These are phyloP conservation scores for Bovichtus variegatus DNA, from an alignment of 2,797 vertebrate species.

Conservation along the genomic window DNA sequence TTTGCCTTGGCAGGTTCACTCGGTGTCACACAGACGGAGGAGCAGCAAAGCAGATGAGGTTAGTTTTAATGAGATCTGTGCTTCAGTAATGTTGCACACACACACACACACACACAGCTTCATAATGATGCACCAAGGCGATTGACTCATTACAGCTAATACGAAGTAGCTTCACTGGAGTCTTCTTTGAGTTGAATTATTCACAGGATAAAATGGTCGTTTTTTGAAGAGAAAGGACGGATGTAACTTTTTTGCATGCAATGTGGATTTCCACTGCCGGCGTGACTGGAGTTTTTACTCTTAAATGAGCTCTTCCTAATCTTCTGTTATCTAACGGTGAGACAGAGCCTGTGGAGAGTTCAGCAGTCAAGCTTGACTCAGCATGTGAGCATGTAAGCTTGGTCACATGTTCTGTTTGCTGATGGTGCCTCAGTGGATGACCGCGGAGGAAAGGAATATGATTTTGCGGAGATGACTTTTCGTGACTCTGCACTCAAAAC, in stretches of 20 bases:
- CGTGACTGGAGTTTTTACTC: not conserved
- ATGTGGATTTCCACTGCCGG: not conserved
- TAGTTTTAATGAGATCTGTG: slow-evolving; percentile 33
- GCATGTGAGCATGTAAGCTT: slow-evolving; percentile 31
- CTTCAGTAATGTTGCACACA: not conserved
- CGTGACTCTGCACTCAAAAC: not conserved
- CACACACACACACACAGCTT: not conserved
- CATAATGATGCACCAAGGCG: not conserved
- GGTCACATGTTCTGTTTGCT: slow-evolving; percentile 14
- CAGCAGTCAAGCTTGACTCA: slow-evolving; percentile 44
- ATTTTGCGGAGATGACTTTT: slow-evolving; percentile 1
- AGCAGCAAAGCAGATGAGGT: slow-evolving; percentile 89
- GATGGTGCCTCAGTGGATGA: not conserved
- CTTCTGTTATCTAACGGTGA: slow-evolving; percentile 10
- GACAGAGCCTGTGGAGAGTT: slow-evolving; percentile 19
- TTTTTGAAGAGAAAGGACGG: not conserved
- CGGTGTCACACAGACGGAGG: slow-evolving; percentile 86
- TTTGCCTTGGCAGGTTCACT: slow-evolving; percentile 91
- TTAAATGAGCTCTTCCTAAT: slow-evolving; percentile 3
- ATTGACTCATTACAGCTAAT: not conserved
- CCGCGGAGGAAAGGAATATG: not conserved
- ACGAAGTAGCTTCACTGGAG: not conserved
- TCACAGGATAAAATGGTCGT: not conserved
- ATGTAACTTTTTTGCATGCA: not conserved
- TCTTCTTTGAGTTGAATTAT: not conserved